Percentiles rank a stretch among this genome's conserved stretches.
Evolutionary conservation across 2,113 vertebrate species (phyloP).

Genomic region (Symphodus melops): DNA sequence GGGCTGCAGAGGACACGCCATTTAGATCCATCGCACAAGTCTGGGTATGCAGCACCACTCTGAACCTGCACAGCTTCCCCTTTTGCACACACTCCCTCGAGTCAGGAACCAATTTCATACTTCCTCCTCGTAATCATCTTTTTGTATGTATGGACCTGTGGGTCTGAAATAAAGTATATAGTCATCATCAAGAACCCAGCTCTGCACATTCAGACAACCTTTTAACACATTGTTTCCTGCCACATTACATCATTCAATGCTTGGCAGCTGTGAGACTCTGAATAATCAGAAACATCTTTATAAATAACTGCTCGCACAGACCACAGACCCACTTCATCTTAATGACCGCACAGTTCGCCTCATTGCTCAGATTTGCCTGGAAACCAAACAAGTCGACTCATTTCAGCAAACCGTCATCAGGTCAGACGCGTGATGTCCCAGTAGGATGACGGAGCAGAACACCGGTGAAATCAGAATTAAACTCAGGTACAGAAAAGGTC

Average conservation of each 20-base stretch:
- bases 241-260: background rate
- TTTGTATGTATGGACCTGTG: too few relatives aligned
- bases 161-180: too few relatives aligned
- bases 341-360: background rate
- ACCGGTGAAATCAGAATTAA: conserved; percentile 42
- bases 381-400: conserved; percentile 45
- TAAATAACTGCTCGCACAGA: conserved; percentile 12
- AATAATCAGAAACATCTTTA: conserved; percentile 8
- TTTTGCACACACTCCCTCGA: background rate
- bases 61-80: conserved; percentile 33
- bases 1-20: conserved; percentile 69
- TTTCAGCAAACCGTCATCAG: conserved; percentile 26
- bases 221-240: background rate
- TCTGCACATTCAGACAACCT: conserved; percentile 3
- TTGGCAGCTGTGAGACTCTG: background rate
- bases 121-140: too few relatives aligned
- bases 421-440: conserved; percentile 20
- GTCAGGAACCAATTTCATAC: conserved; percentile 3
- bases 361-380: conserved; percentile 32
- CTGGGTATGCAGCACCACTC: conserved; percentile 43
- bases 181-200: background rate
- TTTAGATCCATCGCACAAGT: conserved; percentile 56
- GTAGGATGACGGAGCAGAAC: conserved; percentile 30
- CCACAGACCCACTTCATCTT: background rate
- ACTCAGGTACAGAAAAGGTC: conserved; percentile 33